phyloP scores from a whole-genome alignment of 2,113 vertebrate genomes.

The Periophthalmodon schlosseri region DNA sequence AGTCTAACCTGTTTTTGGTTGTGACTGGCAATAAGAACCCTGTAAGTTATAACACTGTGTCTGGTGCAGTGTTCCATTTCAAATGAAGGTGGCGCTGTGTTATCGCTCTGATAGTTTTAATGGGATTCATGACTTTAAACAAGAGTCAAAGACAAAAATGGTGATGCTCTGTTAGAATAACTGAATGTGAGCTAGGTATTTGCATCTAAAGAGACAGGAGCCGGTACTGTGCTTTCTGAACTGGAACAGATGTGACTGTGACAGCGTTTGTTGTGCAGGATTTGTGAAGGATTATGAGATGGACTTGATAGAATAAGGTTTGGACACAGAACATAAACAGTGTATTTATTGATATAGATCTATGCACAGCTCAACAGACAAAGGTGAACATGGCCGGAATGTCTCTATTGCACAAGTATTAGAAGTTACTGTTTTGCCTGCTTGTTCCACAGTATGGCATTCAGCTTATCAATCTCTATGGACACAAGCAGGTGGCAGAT shows the following conservation, averaged over 20 bases:
- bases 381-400: too few species aligned
- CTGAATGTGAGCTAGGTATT: background rate
- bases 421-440: too few species aligned
- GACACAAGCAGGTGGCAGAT: too few species aligned
- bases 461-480: too few species aligned
- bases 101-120: conserved; percentile 19
- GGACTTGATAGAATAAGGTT: background rate
- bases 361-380: too few species aligned
- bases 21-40: too few species aligned
- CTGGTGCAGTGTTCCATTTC: conserved; percentile 1
- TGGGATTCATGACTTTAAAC: conserved; percentile 13
- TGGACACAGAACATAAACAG: background rate
- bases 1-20: too few species aligned
- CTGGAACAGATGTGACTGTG: background rate
- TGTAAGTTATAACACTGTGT: too few species aligned
- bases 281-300: background rate
- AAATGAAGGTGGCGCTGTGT: background rate
- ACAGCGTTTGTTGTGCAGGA: too few species aligned
- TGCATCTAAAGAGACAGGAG: conserved; percentile 9
- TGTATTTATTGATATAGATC: background rate
- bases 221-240: conserved; percentile 33
- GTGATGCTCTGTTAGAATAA: background rate
- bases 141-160: background rate
- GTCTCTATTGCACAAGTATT: too few species aligned
- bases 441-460: too few species aligned